Conservation (phyloP, 2,797 vertebrate species). For the Chromobotia macracanthus region DNA sequence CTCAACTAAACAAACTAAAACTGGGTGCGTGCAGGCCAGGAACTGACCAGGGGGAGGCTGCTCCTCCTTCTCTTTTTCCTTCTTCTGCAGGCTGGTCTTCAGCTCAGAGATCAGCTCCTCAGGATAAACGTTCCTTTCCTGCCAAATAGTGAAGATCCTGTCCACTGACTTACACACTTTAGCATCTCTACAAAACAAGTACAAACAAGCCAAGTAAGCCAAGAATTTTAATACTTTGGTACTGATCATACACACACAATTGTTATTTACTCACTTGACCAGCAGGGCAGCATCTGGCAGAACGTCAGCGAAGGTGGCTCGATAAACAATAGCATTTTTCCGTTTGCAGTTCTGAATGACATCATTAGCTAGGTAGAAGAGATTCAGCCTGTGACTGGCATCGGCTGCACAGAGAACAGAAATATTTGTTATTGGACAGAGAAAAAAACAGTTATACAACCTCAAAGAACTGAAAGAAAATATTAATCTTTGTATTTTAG, state of each 20-base stretch:
- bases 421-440: too few species aligned
- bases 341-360: slow-evolving; percentile 99
- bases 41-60: slow-evolving; percentile 66
- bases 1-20: neutral
- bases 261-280: slow-evolving; percentile 84
- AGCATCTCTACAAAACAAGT: slow-evolving; percentile 78
- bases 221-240: neutral
- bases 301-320: slow-evolving; percentile 89
- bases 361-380: slow-evolving; percentile 97
- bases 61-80: slow-evolving; percentile 57
- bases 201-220: neutral
- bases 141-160: slow-evolving; percentile 96
- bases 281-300: slow-evolving; percentile 89
- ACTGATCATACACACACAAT: neutral
- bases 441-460: neutral
- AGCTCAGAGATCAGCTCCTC: slow-evolving; percentile 89
- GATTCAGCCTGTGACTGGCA: slow-evolving; percentile 91
- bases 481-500: neutral
- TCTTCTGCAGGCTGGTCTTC: slow-evolving; percentile 85
- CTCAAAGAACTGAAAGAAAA: too few species aligned
- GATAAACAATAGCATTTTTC: slow-evolving; percentile 91
- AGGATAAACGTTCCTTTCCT: slow-evolving; percentile 93
- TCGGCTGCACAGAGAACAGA: slow-evolving; percentile 77
- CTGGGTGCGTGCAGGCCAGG: neutral
- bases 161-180: slow-evolving; percentile 93